phyloP scores from a whole-genome alignment of 1,140 invertebrate species.

The Eciton burchellii region DNA sequence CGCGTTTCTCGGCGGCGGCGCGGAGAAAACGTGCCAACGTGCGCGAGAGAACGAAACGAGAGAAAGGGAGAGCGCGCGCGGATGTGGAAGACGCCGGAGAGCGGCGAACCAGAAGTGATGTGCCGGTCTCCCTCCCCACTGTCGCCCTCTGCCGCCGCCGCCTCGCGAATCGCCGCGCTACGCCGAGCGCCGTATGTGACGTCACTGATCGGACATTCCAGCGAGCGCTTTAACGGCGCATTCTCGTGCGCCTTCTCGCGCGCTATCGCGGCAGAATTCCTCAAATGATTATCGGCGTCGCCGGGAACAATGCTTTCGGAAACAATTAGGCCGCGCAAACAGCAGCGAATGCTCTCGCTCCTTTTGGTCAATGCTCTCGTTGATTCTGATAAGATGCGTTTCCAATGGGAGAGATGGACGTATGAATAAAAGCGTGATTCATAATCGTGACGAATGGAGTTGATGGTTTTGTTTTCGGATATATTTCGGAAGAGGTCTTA shows the following conservation, averaged over 20 bases:
- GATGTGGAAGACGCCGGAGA: constrained; percentile 55
- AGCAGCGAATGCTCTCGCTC: constrained; percentile 10
- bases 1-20: not conserved
- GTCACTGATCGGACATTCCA: constrained; percentile 79
- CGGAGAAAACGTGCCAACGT: constrained; percentile 47
- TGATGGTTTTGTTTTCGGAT: too few species aligned
- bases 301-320: constrained; percentile 41
- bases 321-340: constrained; percentile 45
- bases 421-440: too few species aligned
- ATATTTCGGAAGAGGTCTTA: too few species aligned
- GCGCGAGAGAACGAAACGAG: constrained; percentile 30
- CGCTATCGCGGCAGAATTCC: constrained; percentile 40
- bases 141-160: not conserved
- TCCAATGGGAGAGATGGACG: too few species aligned
- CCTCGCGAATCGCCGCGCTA: constrained; percentile 32
- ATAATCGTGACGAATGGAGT: too few species aligned
- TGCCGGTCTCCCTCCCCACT: constrained; percentile 30
- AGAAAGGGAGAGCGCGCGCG: constrained; percentile 33
- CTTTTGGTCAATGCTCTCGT: not conserved
- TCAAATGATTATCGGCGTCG: constrained; percentile 40
- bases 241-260: constrained; percentile 38
- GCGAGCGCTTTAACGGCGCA: constrained; percentile 66
- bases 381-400: too few species aligned
- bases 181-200: constrained; percentile 69
- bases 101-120: constrained; percentile 31